Conservation (phyloP, 1,140 invertebrate species). For the Meloidogyne chitwoodi region DNA sequence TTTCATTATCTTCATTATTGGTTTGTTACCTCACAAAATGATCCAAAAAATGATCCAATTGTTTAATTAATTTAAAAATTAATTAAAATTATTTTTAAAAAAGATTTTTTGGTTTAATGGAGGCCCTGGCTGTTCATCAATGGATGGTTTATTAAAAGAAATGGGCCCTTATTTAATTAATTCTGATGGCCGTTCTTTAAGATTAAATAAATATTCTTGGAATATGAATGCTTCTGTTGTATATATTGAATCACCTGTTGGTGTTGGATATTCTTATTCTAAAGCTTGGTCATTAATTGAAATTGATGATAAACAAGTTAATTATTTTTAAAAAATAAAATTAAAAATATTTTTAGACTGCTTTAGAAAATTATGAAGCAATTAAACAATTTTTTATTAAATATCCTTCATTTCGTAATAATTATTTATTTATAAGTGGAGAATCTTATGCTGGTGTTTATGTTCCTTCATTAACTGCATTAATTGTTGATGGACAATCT, state of each 20-base stretch:
- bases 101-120: conserved; percentile 67
- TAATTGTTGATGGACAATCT: conserved; percentile 51
- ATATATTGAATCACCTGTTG: conserved; percentile 46
- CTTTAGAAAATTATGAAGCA: conserved; percentile 62
- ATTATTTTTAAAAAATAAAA: background rate
- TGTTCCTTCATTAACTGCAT: conserved; percentile 62
- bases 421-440: conserved; percentile 62
- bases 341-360: conserved; percentile 35
- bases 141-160: conserved; percentile 64
- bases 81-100: conserved; percentile 43
- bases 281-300: background rate
- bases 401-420: conserved; percentile 63
- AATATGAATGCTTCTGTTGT: conserved; percentile 49
- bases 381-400: conserved; percentile 64
- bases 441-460: conserved; percentile 63
- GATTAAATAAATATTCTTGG: conserved; percentile 48
- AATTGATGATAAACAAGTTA: conserved; percentile 2
- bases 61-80: conserved; percentile 61
- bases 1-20: conserved; percentile 56
- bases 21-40: conserved; percentile 63
- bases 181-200: conserved; percentile 60
- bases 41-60: conserved; percentile 62
- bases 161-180: conserved; percentile 64
- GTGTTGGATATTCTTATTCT: conserved; percentile 35
- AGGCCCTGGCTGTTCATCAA: conserved; percentile 65